phyloP scores from a whole-genome alignment of 2,888 invertebrate genomes.

The Sthenelais limicola region DNA sequence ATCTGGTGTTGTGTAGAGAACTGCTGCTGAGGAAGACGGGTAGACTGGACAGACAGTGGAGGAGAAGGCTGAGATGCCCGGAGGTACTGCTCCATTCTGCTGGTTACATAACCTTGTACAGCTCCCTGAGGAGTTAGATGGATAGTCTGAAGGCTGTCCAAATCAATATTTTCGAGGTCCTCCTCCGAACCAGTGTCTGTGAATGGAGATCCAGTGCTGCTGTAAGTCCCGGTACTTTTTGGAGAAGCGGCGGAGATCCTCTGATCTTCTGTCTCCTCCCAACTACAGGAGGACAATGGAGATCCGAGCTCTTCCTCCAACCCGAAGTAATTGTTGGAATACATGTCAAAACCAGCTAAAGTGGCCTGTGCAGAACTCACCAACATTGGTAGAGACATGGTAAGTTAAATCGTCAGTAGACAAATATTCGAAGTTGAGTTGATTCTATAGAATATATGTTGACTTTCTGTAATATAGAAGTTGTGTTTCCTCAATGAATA shows the following conservation, averaged over 20 bases:
- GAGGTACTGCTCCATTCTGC: conserved; percentile 27
- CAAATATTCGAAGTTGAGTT: no score
- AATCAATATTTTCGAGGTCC: conserved; percentile 28
- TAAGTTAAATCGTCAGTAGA: neutral
- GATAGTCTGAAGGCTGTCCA: conserved; percentile 25
- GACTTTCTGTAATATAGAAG: neutral
- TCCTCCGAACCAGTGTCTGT: conserved; percentile 10
- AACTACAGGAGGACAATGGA: neutral
- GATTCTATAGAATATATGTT: no score
- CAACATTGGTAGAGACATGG: conserved; percentile 4
- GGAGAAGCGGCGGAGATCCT: neutral
- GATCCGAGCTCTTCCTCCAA: conserved; percentile 4
- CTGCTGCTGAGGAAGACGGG: neutral
- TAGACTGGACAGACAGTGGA: neutral
- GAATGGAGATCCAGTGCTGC: conserved; percentile 7
- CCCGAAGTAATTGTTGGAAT: neutral
- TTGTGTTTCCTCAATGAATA: neutral
- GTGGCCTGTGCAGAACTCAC: conserved; percentile 22
- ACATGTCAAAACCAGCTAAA: conserved; percentile 2
- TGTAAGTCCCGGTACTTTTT: neutral
- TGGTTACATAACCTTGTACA: conserved; percentile 23
- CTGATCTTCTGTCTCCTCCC: conserved; percentile 10
- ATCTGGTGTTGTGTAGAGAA: neutral
- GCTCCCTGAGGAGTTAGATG: conserved; percentile 13
- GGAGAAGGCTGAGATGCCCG: conserved; percentile 1